Evolutionary conservation across 2,113 vertebrate species (phyloP).

Genomic region (Zootoca vivipara): DNA sequence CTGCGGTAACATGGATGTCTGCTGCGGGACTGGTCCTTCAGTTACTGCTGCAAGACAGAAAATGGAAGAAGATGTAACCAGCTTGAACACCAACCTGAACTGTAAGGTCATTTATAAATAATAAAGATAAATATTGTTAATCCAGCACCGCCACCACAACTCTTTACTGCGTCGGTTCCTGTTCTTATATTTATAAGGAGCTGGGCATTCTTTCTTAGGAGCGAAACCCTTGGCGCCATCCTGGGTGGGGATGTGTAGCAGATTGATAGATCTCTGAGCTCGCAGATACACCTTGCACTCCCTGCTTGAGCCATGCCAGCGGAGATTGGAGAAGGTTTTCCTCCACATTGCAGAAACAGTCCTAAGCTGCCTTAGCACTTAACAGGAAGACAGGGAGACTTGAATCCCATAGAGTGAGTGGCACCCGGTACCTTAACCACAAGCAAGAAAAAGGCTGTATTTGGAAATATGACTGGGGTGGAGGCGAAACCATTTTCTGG

Average conservation of each 20-base stretch:
- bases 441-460: background rate
- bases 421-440: background rate
- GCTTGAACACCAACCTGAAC: background rate
- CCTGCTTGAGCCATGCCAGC: background rate
- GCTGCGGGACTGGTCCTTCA: slow-evolving; percentile 73
- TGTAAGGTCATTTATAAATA: background rate
- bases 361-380: background rate
- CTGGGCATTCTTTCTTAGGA: background rate
- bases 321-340: background rate
- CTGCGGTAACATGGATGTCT: slow-evolving; percentile 76
- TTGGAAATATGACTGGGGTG: background rate
- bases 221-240: too few species aligned
- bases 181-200: background rate
- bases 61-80: background rate
- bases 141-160: background rate
- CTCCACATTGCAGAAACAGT: background rate
- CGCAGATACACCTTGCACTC: background rate
- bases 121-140: background rate
- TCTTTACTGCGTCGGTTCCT: background rate
- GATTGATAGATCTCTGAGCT: background rate
- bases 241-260: background rate
- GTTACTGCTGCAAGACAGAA: slow-evolving; percentile 65
- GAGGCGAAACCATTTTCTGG: background rate
- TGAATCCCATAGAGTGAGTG: background rate
- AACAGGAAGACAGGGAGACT: background rate